Percentiles rank a stretch among this genome's conserved stretches.
Evolutionary conservation across 2,888 invertebrate genomes (phyloP).

Genomic region (Rhagonycha fulva): DNA sequence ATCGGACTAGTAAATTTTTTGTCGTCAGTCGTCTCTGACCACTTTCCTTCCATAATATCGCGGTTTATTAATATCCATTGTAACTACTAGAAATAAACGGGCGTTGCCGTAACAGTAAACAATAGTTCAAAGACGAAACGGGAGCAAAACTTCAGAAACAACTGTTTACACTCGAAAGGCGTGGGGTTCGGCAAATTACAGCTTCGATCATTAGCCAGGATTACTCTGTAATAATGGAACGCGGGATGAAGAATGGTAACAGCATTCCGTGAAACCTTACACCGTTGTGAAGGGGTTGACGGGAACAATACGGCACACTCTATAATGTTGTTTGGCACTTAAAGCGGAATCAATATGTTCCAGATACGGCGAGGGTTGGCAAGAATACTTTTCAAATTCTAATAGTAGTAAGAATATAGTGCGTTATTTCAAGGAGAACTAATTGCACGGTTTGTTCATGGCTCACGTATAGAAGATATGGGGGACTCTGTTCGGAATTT

Average conservation of each 20-base stretch:
- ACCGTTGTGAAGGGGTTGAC: conserved; percentile 37
- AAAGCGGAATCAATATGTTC: conserved; percentile 46
- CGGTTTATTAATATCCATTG: conserved; percentile 5
- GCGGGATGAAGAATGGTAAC: conserved; percentile 42
- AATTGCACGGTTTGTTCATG: conserved; percentile 35
- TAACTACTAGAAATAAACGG: conserved; percentile 16
- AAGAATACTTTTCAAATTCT: conserved; percentile 12
- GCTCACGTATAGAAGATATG: conserved; percentile 32
- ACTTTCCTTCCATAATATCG: background rate
- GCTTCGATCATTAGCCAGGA: conserved; percentile 46
- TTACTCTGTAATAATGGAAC: conserved; percentile 44
- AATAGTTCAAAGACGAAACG: conserved; percentile 36
- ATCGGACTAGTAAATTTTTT: conserved; percentile 8
- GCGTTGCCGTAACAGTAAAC: conserved; percentile 22
- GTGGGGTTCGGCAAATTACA: conserved; percentile 38
- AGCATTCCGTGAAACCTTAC: conserved; percentile 36
- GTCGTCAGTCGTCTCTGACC: background rate
- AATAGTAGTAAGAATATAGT: conserved; percentile 1
- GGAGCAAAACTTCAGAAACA: conserved; percentile 38
- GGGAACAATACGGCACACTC: conserved; percentile 34
- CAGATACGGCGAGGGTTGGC: conserved; percentile 28
- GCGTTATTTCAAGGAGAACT: conserved; percentile 24
- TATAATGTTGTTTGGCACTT: conserved; percentile 42
- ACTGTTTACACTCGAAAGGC: conserved; percentile 39
- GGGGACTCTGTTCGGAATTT: conserved; percentile 14